These are phyloP conservation scores for Chinchilla lanigera DNA, from an alignment of 2,113 vertebrate genomes.

Conservation along the genomic window DNA sequence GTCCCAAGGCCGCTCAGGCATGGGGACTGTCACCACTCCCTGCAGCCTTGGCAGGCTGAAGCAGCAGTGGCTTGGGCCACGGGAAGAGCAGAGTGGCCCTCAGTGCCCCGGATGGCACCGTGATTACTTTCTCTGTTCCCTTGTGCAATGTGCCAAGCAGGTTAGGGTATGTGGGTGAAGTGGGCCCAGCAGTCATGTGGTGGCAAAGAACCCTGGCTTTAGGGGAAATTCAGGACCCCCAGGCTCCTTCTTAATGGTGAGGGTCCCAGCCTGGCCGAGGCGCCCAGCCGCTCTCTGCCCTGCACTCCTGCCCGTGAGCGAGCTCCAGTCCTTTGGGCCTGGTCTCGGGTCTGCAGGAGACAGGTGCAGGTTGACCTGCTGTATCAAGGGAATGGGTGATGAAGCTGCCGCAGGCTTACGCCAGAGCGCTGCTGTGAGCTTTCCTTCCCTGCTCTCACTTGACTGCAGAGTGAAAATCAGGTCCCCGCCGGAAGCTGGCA, in stretches of 20 bases:
- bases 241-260: no score
- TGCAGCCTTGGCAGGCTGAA: no score
- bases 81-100: not conserved
- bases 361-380: no score
- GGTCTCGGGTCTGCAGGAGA: not conserved
- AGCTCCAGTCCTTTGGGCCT: not conserved
- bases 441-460: not conserved
- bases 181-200: accelerated
- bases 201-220: not conserved
- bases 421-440: not conserved
- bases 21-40: not conserved
- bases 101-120: no score
- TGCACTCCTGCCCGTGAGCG: no score
- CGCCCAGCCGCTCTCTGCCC: not conserved
- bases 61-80: not conserved
- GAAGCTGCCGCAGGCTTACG: not conserved
- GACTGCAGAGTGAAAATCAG: constrained; percentile 85
- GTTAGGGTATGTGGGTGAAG: no score
- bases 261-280: not conserved
- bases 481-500: constrained; percentile 82
- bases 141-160: not conserved
- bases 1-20: not conserved
- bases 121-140: not conserved
- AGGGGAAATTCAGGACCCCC: no score
- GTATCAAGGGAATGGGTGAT: not conserved